Base-by-base conservation (phyloP, 2,888 invertebrate genomes). In the Phortica okadai region DNA sequence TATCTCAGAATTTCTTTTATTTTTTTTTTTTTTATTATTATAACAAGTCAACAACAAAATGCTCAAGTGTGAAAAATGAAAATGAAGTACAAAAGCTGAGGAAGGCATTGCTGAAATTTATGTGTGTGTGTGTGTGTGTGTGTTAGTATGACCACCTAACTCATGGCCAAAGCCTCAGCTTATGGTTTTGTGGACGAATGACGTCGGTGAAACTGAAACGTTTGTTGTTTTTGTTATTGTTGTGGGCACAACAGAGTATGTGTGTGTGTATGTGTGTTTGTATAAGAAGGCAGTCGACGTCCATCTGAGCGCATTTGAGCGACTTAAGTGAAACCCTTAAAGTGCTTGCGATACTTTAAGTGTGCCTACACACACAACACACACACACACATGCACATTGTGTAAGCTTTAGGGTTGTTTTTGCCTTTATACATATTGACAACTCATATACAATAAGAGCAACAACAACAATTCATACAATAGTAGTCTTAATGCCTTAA, bases 251-350 rank as follows among this genome's bases (percentile, higher is more conserved):
- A 54, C n/a, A 54, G 54, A n/a, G 54, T 33, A 33, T 33, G 4
- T 33, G 14, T 50, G 50, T 11, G 50, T 21, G 8, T 7, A 1
- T 59, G 59, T 16, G 59, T 8, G 8, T 59, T 5, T 59, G 8
- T 59, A 14, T 14, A n/a, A 3, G 21, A 16, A 6, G 42, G n/a
- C 50, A n/a, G 16, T 33, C 42, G 42, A 66, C 11, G 56, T 56
- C 56, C 56, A 69, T 45, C 67, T 74, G 75, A 64, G 72, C 58
- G 67, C 73, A 75, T 59, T 75, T 72, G 54, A 72, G 77, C 78
- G 81, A 81, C 86, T 86, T 86, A 85, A 84, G 84, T 82, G 87
- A 86, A 86, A 80, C 87, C 85, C 84, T 86, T 86, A 84, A 86
- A 86, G 84, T 84, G 84, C 78, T 78, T 76, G 70, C 64, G 75